Conservation (phyloP, 2,797 vertebrate genomes). For the Ptychobarbus kaznakovi region DNA sequence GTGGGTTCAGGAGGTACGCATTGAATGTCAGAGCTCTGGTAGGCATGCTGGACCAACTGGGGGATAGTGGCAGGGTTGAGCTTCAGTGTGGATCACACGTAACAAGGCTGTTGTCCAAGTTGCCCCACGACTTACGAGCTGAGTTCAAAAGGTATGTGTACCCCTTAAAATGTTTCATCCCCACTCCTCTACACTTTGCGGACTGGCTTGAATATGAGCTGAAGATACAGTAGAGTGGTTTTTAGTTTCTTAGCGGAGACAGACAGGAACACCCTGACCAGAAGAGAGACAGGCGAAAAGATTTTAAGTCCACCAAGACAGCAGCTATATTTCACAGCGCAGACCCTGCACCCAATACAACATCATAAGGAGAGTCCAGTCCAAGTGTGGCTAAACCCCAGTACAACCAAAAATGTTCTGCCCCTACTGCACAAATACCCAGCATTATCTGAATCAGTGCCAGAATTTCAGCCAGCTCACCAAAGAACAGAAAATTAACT, state of each 20-base stretch:
- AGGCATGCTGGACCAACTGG: background rate
- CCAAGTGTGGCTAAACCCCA: background rate
- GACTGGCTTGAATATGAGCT: no score
- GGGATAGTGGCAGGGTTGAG: background rate
- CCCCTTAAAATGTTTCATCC: background rate
- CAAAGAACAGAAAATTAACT: background rate
- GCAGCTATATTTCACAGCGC: background rate
- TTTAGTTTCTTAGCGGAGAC: no score
- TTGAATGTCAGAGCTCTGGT: constrained; percentile 2
- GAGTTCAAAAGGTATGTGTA: background rate
- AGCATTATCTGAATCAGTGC: constrained; percentile 12
- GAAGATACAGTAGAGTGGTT: no score
- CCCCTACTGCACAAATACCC: background rate
- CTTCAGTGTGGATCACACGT: background rate
- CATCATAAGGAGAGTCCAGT: background rate
- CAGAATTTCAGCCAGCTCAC: background rate
- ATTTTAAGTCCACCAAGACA: background rate
- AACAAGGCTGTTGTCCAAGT: background rate
- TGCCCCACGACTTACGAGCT: background rate
- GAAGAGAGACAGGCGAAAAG: background rate
- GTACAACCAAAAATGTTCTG: background rate
- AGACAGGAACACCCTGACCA: background rate
- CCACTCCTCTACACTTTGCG: no score
- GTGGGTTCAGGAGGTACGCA: background rate
- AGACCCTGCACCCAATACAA: background rate